A percentile compares a stretch with the other conserved stretches of the same genome.
These are phyloP conservation scores for Taphrorychus bicolor DNA, from an alignment of 2,888 invertebrate genomes.

Conservation along the genomic window DNA sequence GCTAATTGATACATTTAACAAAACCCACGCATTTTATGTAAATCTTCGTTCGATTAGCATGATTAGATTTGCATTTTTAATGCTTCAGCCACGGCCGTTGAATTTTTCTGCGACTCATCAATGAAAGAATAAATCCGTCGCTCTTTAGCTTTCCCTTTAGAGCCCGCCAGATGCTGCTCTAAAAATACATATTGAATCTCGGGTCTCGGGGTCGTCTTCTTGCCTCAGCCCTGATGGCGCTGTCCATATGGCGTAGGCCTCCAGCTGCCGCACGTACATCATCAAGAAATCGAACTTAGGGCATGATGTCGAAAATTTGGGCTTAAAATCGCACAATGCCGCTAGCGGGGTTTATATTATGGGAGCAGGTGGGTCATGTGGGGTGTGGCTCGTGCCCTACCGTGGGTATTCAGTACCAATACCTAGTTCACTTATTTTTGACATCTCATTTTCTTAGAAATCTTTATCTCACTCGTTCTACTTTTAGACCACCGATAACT, in stretches of 20 bases:
- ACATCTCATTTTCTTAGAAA: no score
- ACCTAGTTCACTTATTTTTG: no score
- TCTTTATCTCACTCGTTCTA: no score
- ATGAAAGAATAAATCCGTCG: not conserved
- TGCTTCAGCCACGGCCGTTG: not conserved
- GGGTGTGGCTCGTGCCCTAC: slow-evolving; percentile 20
- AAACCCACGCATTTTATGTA: not conserved
- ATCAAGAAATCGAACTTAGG: slow-evolving; percentile 9
- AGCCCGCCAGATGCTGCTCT: slow-evolving; percentile 22
- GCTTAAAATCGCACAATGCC: not conserved
- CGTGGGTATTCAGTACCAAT: not conserved
- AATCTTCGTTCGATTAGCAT: not conserved
- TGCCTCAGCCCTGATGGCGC: slow-evolving; percentile 17
- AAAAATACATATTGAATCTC: slow-evolving; percentile 17
- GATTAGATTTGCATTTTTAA: not conserved
- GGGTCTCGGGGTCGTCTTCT: slow-evolving; percentile 26
- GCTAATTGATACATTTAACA: not conserved
- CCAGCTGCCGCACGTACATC: slow-evolving; percentile 31
- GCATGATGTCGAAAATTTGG: slow-evolving; percentile 2
- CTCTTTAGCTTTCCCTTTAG: slow-evolving; percentile 5
- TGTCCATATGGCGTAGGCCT: slow-evolving; percentile 26
- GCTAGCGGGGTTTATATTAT: slow-evolving; percentile 18
- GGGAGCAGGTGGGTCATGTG: slow-evolving; percentile 5
- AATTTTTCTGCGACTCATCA: not conserved
- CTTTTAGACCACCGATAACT: no score